phyloP scores from a whole-genome alignment of 2,888 invertebrate genomes.

The Lucinisca nassula region DNA sequence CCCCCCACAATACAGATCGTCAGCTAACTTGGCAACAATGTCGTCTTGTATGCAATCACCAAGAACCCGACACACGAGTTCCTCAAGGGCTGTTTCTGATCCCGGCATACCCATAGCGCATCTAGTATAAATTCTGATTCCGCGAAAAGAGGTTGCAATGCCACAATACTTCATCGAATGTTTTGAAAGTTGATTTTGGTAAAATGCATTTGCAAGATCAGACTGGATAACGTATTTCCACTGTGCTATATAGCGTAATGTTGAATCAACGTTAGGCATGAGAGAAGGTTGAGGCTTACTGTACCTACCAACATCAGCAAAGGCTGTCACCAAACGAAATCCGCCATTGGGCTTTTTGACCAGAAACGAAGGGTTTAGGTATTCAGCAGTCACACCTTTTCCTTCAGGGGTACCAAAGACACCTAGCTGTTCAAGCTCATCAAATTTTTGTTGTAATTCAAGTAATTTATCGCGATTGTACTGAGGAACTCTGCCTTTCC shows the following conservation, averaged over 20 bases:
- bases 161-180: conserved; percentile 44
- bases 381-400: no score
- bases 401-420: no score
- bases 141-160: conserved; percentile 41
- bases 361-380: no score
- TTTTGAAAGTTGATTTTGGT: conserved; percentile 47
- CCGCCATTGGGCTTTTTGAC: no score
- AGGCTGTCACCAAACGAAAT: no score
- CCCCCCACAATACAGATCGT: conserved; percentile 65
- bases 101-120: no score
- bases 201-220: conserved; percentile 44
- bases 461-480: conserved; percentile 61
- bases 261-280: conserved; percentile 50
- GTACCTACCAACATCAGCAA: no score
- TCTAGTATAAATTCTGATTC: conserved; percentile 32
- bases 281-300: conserved; percentile 65
- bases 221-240: conserved; percentile 53
- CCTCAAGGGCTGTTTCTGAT: no score
- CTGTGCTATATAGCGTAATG: conserved; percentile 28
- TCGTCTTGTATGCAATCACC: conserved; percentile 56
- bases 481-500: conserved; percentile 71
- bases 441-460: conserved; percentile 69
- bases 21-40: conserved; percentile 57
- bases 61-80: conserved; percentile 60
- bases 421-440: no score